These are phyloP conservation scores for Notolabrus celidotus DNA, from an alignment of 2,797 vertebrate genomes.

Conservation along the genomic window DNA sequence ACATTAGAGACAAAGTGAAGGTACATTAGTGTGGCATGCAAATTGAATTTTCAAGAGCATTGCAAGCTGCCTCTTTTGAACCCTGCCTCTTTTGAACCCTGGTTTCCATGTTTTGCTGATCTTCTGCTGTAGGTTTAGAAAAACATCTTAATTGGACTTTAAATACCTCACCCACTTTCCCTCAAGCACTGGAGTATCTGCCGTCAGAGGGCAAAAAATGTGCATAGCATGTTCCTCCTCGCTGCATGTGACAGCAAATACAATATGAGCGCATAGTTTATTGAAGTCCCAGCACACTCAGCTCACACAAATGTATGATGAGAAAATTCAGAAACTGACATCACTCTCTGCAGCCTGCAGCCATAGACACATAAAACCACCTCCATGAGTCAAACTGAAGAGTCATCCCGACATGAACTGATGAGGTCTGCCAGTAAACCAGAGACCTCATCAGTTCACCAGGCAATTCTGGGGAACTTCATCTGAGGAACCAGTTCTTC, in stretches of 20 bases:
- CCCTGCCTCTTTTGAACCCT: too few species aligned
- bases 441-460: slow-evolving; percentile 7
- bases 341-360: slow-evolving; percentile 25
- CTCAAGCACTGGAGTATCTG: background rate
- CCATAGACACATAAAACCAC: slow-evolving; percentile 26
- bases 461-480: slow-evolving; percentile 1
- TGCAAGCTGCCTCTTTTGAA: too few species aligned
- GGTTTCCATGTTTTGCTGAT: too few species aligned
- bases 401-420: slow-evolving; percentile 9
- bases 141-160: too few species aligned
- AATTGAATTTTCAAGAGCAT: too few species aligned
- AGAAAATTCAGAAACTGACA: background rate
- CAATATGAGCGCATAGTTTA: background rate
- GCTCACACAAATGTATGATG: background rate
- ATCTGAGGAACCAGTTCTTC: background rate
- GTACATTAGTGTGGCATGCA: too few species aligned
- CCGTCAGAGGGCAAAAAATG: background rate
- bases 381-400: slow-evolving; percentile 36
- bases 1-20: too few species aligned
- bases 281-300: background rate
- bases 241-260: background rate
- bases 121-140: background rate
- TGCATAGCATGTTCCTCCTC: background rate
- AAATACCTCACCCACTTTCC: background rate
- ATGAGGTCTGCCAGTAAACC: background rate